Base-by-base conservation (phyloP, 2,888 invertebrate genomes). In the Prosapia bicincta region DNA sequence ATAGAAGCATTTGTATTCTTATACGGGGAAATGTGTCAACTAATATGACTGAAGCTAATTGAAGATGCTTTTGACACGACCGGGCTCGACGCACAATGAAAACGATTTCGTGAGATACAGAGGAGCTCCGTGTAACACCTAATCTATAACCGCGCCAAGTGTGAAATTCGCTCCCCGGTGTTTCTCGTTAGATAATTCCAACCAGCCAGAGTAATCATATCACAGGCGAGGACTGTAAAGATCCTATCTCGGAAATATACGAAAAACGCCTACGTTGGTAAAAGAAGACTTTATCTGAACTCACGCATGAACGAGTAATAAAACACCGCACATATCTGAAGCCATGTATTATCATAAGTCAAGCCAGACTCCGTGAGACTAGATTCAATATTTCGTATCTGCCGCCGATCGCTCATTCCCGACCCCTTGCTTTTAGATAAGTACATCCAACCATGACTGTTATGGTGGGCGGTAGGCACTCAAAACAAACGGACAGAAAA, bases 311-410 rank as follows among this genome's bases (percentile, higher is more conserved):
- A 54, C 54, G 54, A 9, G 54, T 54, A 54, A 54, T 54, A 54
- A 54, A 54, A 54, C 54, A 54, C 20, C 6, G 54, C 20, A 54
- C 54, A 54, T 54, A 54, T 54, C 54, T 54, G 54, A 20, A 54
- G 54, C 54, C 54, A 54, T 54, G 54, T 54, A 54, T 54, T 54
- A 54, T 54, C 54, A 54, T 54, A 54, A 54, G 54, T 54, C 54
- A 38, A 38, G 38, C 38, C 38, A 6, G 15, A 15, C 38, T 38
- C 15, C 54, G 54, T 54, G 54, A 54, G 54, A 20, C 3, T 54
- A 54, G 54, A 54, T 54, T 54, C 54, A 54, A 54, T 54, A 54
- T 54, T 54, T n/a, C 20, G 20, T 54, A 54, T 54, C 54, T 54
- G 5, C n/a, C 13, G 54, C 20, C 54, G 54, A 54, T 54, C 54